A percentile compares a stretch with the other conserved stretches of the same genome.
Conservation (phyloP, 2,113 vertebrate species). For the human (Homo sapiens) region DNA sequence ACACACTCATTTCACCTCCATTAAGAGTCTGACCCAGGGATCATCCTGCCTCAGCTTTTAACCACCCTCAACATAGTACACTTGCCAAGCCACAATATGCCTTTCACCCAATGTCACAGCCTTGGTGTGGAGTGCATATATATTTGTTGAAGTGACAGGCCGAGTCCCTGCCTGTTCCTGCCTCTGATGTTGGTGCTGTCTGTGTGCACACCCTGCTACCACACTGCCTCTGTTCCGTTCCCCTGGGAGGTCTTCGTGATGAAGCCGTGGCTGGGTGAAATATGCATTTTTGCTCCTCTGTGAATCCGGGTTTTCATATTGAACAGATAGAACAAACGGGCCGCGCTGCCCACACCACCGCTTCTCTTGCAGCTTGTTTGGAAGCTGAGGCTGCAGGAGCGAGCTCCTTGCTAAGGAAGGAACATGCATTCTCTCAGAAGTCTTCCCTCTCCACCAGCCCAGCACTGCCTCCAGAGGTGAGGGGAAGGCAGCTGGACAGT, state of each 20-base stretch:
- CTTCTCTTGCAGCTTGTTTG: not conserved
- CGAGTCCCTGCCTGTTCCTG: not conserved
- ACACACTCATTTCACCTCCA: not conserved
- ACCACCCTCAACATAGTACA: not conserved
- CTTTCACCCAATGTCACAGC: not conserved
- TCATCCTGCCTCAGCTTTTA: not conserved
- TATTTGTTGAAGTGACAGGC: no score
- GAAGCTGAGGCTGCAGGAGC: no score
- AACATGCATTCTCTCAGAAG: not conserved
- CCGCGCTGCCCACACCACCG: no score
- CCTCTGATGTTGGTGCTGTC: not conserved
- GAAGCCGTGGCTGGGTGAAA: not conserved
- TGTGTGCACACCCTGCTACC: not conserved
- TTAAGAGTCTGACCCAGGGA: rapidly evolving
- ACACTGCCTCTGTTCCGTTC: not conserved
- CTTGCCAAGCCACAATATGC: not conserved
- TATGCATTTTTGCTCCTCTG: not conserved
- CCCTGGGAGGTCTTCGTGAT: not conserved
- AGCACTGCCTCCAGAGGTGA: no score
- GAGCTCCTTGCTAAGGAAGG: not conserved
- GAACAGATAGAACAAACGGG: not conserved
- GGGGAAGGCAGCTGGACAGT: not conserved
- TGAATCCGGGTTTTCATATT: not conserved
- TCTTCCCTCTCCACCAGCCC: no score
- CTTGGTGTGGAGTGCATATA: rapidly evolving